These are phyloP conservation scores for Antitype chi DNA, from an alignment of 2,888 invertebrate genomes.

Conservation along the genomic window DNA sequence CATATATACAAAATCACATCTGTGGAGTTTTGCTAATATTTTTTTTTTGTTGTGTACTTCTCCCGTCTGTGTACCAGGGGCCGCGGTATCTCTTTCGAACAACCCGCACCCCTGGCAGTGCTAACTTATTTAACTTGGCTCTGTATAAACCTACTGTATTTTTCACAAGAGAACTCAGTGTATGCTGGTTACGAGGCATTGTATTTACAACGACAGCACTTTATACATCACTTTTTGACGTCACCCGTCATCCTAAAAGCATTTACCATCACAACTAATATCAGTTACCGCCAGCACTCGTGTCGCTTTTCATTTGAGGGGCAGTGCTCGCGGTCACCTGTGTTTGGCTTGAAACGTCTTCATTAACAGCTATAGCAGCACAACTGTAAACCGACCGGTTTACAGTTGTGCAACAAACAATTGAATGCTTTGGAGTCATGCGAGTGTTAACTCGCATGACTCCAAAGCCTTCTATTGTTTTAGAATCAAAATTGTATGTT, in stretches of 20 bases:
- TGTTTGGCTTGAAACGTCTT: background rate
- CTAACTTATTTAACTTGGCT: background rate
- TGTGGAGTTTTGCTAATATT: background rate
- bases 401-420: no score
- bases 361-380: constrained; percentile 5
- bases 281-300: background rate
- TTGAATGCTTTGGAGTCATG: no score
- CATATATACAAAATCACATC: background rate
- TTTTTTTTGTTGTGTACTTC: no score
- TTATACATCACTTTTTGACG: no score
- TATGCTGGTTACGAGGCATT: background rate
- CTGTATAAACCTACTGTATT: no score
- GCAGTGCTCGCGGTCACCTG: background rate
- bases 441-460: background rate
- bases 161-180: background rate
- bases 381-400: background rate
- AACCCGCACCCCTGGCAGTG: no score
- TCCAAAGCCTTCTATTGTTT: background rate
- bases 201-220: background rate
- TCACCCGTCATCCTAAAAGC: background rate
- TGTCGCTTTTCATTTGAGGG: constrained; percentile 9
- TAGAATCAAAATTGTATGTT: background rate
- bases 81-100: no score
- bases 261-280: constrained; percentile 3
- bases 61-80: no score